These are phyloP conservation scores for Crenichthys baileyi DNA, from an alignment of 2,797 vertebrate species.

Conservation along the genomic window DNA sequence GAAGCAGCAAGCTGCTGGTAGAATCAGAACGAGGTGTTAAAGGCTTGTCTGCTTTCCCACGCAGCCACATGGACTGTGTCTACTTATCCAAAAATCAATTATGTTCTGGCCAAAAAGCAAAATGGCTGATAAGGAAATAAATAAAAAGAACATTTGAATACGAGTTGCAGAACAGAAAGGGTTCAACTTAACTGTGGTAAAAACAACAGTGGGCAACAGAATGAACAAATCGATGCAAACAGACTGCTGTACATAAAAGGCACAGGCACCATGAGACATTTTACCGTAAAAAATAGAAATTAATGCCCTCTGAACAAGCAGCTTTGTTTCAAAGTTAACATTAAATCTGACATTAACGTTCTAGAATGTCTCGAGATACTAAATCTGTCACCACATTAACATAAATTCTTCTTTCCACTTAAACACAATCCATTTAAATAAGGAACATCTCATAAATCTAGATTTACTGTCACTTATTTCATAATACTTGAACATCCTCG, in stretches of 20 bases:
- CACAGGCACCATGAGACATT: not conserved
- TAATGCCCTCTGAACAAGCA: not conserved
- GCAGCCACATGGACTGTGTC: conserved; percentile 22
- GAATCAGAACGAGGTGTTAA: conserved; percentile 22
- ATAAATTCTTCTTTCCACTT: no score
- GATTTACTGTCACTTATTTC: conserved; percentile 3
- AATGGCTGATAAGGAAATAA: conserved; percentile 13
- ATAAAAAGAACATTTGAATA: not conserved
- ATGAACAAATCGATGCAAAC: conserved; percentile 20
- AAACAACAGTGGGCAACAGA: conserved; percentile 2
- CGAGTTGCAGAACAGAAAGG: not conserved
- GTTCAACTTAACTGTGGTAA: not conserved
- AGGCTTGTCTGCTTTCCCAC: conserved; percentile 27
- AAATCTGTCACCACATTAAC: not conserved
- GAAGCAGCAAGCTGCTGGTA: conserved; percentile 50
- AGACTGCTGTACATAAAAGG: not conserved
- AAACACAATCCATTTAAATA: conserved; percentile 5
- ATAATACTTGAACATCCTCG: conserved; percentile 8
- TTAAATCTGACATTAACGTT: conserved; percentile 1
- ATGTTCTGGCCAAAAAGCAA: conserved; percentile 19
- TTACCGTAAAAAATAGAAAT: conserved; percentile 12
- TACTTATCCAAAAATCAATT: conserved; percentile 35
- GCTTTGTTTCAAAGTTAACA: conserved; percentile 17
- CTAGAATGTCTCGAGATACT: not conserved
- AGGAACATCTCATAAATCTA: conserved; percentile 3